Percentiles rank a stretch among this genome's conserved stretches.
Conservation (phyloP, 2,888 invertebrate genomes). For the Callyntrura sp. region DNA sequence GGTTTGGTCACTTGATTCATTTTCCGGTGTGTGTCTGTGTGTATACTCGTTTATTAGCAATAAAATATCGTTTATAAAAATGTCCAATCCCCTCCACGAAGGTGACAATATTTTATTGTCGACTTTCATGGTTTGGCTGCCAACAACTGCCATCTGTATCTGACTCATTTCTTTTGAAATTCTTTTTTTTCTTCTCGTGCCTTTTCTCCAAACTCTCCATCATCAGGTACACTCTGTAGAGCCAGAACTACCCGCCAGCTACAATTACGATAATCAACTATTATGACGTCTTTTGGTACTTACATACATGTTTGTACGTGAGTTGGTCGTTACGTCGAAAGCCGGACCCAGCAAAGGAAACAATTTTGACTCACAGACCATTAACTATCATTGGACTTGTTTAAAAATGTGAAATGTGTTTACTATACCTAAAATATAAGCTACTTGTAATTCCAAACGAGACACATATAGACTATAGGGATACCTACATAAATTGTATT, state of each 20-base stretch:
- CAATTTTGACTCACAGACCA: too few species aligned
- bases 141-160: constrained; percentile 39
- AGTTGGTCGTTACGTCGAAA: background rate
- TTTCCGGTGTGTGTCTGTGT: background rate
- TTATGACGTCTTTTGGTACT: background rate
- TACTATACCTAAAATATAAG: too few species aligned
- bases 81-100: background rate
- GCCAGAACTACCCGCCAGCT: background rate
- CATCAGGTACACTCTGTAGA: background rate
- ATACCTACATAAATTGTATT: too few species aligned
- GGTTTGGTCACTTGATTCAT: background rate
- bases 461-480: too few species aligned
- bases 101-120: constrained; percentile 57
- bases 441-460: too few species aligned
- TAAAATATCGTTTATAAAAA: background rate
- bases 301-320: background rate
- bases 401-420: too few species aligned
- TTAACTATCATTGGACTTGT: too few species aligned
- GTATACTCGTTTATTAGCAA: background rate
- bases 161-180: constrained; percentile 19
- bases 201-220: background rate
- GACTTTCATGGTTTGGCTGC: background rate
- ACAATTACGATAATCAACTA: background rate
- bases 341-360: background rate
- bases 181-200: background rate